phyloP scores from a whole-genome alignment of 2,113 vertebrate species.

The Cichladusa arquata region DNA sequence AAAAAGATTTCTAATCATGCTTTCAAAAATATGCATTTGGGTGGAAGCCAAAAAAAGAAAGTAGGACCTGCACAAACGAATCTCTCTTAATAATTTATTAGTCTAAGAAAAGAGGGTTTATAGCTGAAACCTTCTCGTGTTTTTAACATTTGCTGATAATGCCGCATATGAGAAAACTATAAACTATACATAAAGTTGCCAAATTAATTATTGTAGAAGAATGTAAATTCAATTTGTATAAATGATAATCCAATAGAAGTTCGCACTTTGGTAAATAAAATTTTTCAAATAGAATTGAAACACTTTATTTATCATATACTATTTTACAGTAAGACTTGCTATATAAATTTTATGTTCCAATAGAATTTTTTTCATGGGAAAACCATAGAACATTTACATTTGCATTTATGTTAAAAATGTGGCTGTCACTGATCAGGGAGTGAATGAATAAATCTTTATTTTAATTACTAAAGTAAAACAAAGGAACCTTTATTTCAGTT shows the following conservation, averaged over 20 bases:
- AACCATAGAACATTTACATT: neutral
- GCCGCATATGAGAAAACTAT: neutral
- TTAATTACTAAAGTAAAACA: conserved; percentile 42
- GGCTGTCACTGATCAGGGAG: neutral
- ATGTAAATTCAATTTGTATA: neutral
- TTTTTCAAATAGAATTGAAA: neutral
- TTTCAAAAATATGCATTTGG: neutral
- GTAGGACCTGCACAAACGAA: neutral
- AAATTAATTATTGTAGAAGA: neutral
- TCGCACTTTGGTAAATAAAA: neutral
- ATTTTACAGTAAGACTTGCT: neutral
- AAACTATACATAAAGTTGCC: neutral
- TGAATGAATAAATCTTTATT: conserved; percentile 26
- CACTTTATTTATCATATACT: neutral
- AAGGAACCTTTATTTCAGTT: neutral
- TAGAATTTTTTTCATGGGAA: neutral
- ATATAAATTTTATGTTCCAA: neutral
- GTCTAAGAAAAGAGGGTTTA: neutral
- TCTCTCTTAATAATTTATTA: neutral
- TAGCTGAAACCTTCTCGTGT: neutral
- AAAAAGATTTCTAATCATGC: neutral
- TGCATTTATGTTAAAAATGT: conserved; percentile 20
- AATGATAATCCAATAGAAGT: neutral
- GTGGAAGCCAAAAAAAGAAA: neutral
- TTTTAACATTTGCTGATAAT: neutral